Evolutionary conservation across 2,113 vertebrate genomes (phyloP).

Genomic region (Puffinus mauretanicus): DNA sequence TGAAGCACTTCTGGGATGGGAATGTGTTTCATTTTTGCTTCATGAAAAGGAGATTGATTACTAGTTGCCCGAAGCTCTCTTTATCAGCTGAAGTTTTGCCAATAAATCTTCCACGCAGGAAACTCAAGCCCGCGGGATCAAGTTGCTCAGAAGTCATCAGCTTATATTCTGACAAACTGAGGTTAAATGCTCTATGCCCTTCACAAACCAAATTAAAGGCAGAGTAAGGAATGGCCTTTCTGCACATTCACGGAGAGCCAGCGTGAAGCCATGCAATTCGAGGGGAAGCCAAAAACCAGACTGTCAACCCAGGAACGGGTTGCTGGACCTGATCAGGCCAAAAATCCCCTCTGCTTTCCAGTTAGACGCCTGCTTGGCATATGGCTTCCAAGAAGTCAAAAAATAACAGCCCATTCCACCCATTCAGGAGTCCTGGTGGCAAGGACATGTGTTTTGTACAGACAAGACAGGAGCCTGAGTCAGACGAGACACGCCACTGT

Average conservation of each 20-base stretch:
- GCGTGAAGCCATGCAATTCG: accelerated
- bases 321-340: not conserved
- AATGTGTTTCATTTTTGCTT: not conserved
- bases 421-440: not conserved
- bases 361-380: not conserved
- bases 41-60: not conserved
- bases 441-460: not conserved
- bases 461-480: not conserved
- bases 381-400: not conserved
- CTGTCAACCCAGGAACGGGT: not conserved
- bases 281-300: not conserved
- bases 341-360: not conserved
- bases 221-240: not conserved
- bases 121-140: not conserved
- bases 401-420: not conserved
- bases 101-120: not conserved
- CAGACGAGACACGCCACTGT: not conserved
- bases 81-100: constrained; percentile 3
- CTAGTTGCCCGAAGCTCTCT: not conserved
- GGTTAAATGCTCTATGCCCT: not conserved
- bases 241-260: not conserved
- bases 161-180: not conserved
- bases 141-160: not conserved
- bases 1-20: not conserved
- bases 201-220: not conserved